Evolutionary conservation across 2,888 invertebrate species (phyloP), one percentile per base, ranked within the genome.

Genomic region (Trissoscelio sp.): DNA sequence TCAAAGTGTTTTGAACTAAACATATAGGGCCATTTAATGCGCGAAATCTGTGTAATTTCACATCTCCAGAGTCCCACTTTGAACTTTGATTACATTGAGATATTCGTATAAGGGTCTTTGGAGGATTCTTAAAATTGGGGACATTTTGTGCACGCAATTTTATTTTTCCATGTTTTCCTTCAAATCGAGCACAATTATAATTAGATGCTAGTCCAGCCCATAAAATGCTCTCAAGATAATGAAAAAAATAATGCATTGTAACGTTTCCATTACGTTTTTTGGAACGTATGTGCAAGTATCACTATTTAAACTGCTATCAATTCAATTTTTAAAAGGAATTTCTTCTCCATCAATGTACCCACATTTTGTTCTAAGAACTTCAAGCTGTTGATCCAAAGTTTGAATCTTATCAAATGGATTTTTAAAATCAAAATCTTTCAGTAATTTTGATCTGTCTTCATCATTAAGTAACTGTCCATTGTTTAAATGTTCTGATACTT

Each of bases 101-200:
- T 37, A 83, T 48, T 53, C 79, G 20, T 9, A 79, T 28, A 4
- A 83, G 28, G 11, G 82, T 83, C 81, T 85, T 84, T 7, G 79
- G 82, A 6, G 77, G 64, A 48, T 83, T 84, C 79, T 82, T 82
- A 24, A 80, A 82, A 55, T 83, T 85, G 9, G 70, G 53, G 1
- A 83, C 46, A 58, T 78, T 79, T 46, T 79, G 83, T 24, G 81
- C 82, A 24, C 82, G 37, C 20, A 7, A 0, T 64, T 81, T 83
- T 1, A 85, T 12, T 55, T 66, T 73, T 39, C 37, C 18, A 66
- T 85, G 85, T 14, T 84, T 84, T 2, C 44, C 79, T 78, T 85
- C 84, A 18, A 74, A 85, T 18, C 85, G 24, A 79, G 84, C 83
- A 53, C 85, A 85, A 39, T 67, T 78, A 51, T 69, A 83, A 18